phyloP scores from a whole-genome alignment of 2,797 vertebrate genomes.

The Tenualosa thibaudeaui region DNA sequence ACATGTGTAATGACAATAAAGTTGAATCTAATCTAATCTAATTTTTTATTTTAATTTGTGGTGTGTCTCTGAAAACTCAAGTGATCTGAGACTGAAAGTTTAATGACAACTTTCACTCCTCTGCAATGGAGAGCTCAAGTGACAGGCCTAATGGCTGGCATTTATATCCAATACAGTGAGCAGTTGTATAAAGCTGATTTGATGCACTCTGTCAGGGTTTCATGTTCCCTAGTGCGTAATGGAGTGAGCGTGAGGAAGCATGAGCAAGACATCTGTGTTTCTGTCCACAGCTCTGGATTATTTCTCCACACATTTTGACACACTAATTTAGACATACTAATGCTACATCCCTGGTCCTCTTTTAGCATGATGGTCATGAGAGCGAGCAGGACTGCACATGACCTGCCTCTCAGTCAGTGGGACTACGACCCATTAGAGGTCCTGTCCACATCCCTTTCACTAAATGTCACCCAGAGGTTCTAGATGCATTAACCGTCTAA shows the following conservation, averaged over 20 bases:
- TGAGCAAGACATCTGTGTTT: neutral
- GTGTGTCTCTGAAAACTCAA: neutral
- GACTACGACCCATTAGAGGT: slow-evolving; percentile 11
- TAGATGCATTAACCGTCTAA: neutral
- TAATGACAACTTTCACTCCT: neutral
- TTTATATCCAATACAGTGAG: slow-evolving; percentile 29
- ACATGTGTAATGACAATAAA: too few relatives aligned
- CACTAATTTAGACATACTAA: slow-evolving; percentile 17
- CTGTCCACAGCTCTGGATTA: slow-evolving; percentile 26
- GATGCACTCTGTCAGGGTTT: slow-evolving; percentile 43
- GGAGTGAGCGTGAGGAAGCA: neutral
- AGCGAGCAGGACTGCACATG: neutral
- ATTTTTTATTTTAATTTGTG: neutral
- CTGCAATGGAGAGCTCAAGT: neutral
- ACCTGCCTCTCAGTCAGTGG: neutral
- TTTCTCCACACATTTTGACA: slow-evolving; percentile 25
- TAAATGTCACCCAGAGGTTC: neutral
- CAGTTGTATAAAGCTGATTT: slow-evolving; percentile 48
- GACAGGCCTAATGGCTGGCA: slow-evolving; percentile 4
- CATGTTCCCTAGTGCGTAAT: slow-evolving; percentile 40
- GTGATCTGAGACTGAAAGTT: neutral
- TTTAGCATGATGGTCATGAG: slow-evolving; percentile 5
- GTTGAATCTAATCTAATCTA: too few relatives aligned
- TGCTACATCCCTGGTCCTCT: slow-evolving; percentile 27
- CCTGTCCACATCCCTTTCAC: slow-evolving; percentile 14